phyloP scores from a whole-genome alignment of 2,113 vertebrate genomes.

The Bubo scandiacus region DNA sequence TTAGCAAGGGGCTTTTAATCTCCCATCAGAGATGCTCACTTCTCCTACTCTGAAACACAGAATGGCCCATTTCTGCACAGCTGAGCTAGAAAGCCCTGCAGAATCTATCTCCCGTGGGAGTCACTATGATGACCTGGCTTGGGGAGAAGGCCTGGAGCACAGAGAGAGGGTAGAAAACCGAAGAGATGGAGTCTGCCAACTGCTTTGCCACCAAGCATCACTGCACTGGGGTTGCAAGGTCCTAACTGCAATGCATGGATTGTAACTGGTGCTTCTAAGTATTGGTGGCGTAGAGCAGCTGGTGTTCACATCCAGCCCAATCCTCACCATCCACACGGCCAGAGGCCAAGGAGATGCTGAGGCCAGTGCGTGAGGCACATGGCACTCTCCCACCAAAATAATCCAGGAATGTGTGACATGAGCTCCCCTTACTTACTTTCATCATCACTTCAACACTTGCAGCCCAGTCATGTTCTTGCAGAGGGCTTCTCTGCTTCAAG shows the following conservation, averaged over 20 bases:
- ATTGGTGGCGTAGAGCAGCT: background rate
- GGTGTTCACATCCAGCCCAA: background rate
- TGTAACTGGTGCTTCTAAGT: background rate
- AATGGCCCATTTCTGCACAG: background rate
- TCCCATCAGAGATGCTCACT: background rate
- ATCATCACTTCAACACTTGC: background rate
- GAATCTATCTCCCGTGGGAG: background rate
- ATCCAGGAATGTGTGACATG: background rate
- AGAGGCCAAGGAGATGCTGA: background rate
- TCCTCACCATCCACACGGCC: background rate
- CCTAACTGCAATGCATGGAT: background rate
- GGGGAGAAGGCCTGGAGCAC: background rate
- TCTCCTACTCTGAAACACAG: background rate
- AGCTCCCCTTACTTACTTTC: background rate
- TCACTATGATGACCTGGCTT: background rate
- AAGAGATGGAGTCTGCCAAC: background rate
- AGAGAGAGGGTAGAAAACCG: background rate
- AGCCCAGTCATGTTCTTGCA: background rate
- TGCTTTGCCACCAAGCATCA: background rate
- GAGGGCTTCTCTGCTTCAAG: background rate
- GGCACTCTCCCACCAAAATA: background rate
- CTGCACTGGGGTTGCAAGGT: background rate
- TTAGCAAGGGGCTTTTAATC: background rate
- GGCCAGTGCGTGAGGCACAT: fast-evolving
- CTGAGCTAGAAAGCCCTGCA: background rate